Base-by-base conservation (phyloP, 1,140 invertebrate genomes). In the Triops longicaudatus region DNA sequence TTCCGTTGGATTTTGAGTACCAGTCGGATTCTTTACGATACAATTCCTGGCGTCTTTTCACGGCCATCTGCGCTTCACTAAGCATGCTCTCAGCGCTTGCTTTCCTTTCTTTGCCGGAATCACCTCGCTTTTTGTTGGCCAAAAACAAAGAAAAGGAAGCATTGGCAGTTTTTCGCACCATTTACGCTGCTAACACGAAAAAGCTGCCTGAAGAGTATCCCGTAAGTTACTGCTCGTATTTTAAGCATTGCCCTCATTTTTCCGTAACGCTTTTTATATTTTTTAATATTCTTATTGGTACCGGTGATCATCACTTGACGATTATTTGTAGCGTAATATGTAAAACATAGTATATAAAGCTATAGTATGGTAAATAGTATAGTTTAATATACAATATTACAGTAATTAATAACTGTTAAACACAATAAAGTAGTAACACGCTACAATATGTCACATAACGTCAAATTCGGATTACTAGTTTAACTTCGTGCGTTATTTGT, bases 41-140 rank as follows among this genome's bases (percentile, higher is more conserved):
- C 50, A 63, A 63, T 63, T 63, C 50, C 14, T 63, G 50, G 50
- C 50, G 50, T 63, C 50, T 63, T 63, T 63, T 63, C 50, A 63
- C 50, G 17, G 50, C 50, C 14, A 63, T 63, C 22, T 63, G 50
- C n/a, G 50, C 50, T 22, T 63, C 50, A 6, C 17, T 63, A 17
- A 63, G 50, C n/a, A 17, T 63, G 11, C 3, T 63, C 22, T 12
- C 50, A 22, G 50, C 10, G 14, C 50, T 63, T 14, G 6, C 10
- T 63, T 63, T 63, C 50, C 50, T 63, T 22, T 63, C 50, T 17
- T 63, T 63, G 14, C 50, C 50, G 17, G 50, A 63, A 63, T 63
- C 50, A 0, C 50, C 50, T 63, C 50, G 50, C 0, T 63, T 63
- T 63, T 63, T 63, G 50, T 17, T 63, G 50, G 50, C 50, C 50